phyloP scores from a whole-genome alignment of 1,140 invertebrate species.

The Aplysia californica region DNA sequence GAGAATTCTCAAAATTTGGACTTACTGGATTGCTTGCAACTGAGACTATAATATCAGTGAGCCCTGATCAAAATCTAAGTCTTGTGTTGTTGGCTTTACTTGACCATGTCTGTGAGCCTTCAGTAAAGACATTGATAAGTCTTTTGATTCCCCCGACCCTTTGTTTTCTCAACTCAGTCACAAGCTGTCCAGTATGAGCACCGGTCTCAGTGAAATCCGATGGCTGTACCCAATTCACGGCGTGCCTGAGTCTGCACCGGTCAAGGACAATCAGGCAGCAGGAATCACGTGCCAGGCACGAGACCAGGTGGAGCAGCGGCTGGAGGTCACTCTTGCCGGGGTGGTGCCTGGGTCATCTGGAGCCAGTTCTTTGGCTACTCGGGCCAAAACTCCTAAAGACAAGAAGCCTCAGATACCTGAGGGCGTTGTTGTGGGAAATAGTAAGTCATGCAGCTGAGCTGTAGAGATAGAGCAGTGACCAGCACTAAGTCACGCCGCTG shows the following conservation, averaged over 20 bases:
- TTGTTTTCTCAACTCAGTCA: no score
- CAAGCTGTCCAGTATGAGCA: neutral
- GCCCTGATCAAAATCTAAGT: no score
- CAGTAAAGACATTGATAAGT: no score
- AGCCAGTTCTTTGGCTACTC: slow-evolving; percentile 28
- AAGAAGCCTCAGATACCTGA: slow-evolving; percentile 47
- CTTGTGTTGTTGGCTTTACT: no score
- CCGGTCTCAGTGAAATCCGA: slow-evolving; percentile 51
- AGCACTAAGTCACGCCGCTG: no score
- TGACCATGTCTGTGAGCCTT: no score
- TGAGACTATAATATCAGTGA: no score
- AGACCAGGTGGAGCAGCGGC: slow-evolving; percentile 52
- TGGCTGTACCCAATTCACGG: slow-evolving; percentile 65
- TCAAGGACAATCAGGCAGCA: slow-evolving; percentile 47
- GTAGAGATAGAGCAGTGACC: neutral
- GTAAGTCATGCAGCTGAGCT: slow-evolving; percentile 46
- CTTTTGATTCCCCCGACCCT: no score
- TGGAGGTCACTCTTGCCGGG: slow-evolving; percentile 62
- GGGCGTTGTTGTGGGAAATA: slow-evolving; percentile 61
- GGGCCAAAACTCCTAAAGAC: slow-evolving; percentile 56
- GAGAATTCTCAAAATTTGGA: no score
- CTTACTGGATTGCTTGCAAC: no score
- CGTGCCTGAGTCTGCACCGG: slow-evolving; percentile 53
- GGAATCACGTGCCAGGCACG: slow-evolving; percentile 56
- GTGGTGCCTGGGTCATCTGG: slow-evolving; percentile 48